These are phyloP conservation scores for Genyomyrus donnyi DNA, from an alignment of 2,113 vertebrate species.

Conservation along the genomic window DNA sequence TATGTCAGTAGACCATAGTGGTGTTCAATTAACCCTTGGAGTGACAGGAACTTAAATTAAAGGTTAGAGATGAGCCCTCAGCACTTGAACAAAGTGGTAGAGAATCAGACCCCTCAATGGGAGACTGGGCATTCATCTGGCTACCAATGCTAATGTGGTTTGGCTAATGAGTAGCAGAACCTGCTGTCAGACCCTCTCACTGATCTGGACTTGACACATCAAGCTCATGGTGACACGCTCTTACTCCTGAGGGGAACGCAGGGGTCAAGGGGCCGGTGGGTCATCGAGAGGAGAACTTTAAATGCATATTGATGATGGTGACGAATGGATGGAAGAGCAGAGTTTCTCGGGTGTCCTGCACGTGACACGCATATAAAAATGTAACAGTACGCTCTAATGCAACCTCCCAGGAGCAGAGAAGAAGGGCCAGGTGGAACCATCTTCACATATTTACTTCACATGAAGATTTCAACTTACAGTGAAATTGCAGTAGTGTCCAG, in stretches of 20 bases:
- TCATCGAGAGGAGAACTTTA: not conserved
- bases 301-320: not conserved
- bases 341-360: not conserved
- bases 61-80: slow-evolving; percentile 43
- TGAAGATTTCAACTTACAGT: not conserved
- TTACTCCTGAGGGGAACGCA: not conserved
- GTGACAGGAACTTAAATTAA: slow-evolving; percentile 37
- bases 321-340: not conserved
- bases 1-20: not conserved
- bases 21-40: not conserved
- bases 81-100: slow-evolving; percentile 29
- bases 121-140: not conserved
- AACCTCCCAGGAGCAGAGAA: not conserved
- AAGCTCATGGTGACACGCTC: not conserved
- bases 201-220: not conserved
- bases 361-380: not conserved
- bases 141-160: not conserved
- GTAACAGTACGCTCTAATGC: not conserved
- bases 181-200: not conserved
- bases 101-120: slow-evolving; percentile 26
- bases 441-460: not conserved
- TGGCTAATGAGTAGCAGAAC: not conserved
- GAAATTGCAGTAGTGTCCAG: not conserved
- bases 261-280: not conserved
- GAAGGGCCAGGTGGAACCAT: not conserved